These are phyloP conservation scores for Arion vulgaris DNA, from an alignment of 1,140 invertebrate genomes.

Conservation along the genomic window DNA sequence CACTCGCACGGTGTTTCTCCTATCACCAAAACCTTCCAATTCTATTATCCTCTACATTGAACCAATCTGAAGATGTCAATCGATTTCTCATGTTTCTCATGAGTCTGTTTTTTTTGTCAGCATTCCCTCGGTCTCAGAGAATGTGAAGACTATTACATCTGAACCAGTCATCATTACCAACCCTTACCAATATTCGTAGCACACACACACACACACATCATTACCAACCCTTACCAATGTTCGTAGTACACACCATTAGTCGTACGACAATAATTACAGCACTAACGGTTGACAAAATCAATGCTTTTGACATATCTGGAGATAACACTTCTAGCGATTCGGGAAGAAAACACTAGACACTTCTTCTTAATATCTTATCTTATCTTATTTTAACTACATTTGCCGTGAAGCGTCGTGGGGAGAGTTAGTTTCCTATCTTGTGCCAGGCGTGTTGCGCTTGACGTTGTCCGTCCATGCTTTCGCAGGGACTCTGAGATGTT, in stretches of 20 bases:
- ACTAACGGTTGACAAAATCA: neutral
- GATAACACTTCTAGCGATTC: neutral
- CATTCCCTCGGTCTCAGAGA: neutral
- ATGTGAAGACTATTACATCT: neutral
- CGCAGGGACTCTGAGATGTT: too few relatives aligned
- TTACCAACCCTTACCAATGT: neutral
- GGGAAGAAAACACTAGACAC: neutral
- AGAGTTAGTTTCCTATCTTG: too few relatives aligned
- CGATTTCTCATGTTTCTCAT: neutral
- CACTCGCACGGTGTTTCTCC: too few relatives aligned
- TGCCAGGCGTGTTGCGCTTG: too few relatives aligned
- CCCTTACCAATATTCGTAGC: neutral
- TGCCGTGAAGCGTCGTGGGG: too few relatives aligned
- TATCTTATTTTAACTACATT: too few relatives aligned
- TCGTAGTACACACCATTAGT: neutral
- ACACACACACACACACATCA: too few relatives aligned
- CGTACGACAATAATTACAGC: neutral
- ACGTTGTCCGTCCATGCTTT: too few relatives aligned
- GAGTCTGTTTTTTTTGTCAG: neutral
- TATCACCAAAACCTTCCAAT: neutral
- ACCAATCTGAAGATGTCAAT: neutral
- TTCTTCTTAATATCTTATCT: too few relatives aligned
- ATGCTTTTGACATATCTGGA: neutral
- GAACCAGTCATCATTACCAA: neutral
- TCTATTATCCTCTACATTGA: neutral